Evolutionary conservation across 2,113 vertebrate species (phyloP).

Genomic region (Pollimyrus isidori): DNA sequence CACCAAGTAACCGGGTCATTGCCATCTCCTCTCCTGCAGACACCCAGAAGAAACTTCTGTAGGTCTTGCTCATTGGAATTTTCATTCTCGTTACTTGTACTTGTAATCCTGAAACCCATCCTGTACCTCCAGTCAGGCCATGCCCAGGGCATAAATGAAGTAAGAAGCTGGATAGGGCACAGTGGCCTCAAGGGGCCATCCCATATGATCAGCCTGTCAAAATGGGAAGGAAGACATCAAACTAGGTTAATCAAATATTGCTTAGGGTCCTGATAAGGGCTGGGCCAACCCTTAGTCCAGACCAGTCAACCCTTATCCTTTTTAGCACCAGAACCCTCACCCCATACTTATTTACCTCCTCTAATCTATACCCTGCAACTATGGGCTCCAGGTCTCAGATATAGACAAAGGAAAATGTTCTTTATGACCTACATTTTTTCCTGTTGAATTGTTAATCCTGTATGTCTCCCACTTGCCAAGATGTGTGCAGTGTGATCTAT

Average conservation of each 20-base stretch:
- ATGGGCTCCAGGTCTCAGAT: neutral
- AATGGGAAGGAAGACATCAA: neutral
- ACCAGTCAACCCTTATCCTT: neutral
- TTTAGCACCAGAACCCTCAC: neutral
- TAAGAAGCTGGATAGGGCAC: neutral
- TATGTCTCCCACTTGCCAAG: neutral
- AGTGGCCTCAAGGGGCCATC: neutral
- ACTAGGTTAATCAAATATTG: neutral
- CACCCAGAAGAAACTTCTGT: constrained; percentile 50
- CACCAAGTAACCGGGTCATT: constrained; percentile 35
- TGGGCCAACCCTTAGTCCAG: neutral
- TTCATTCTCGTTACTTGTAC: neutral
- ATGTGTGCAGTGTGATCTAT: neutral
- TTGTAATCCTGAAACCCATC: constrained; percentile 11
- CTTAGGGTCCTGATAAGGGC: neutral
- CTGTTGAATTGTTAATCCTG: neutral
- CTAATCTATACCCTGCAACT: neutral
- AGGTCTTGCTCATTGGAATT: constrained; percentile 35
- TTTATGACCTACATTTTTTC: neutral
- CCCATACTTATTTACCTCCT: neutral
- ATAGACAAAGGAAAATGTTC: neutral
- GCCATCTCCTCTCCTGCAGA: constrained; percentile 43
- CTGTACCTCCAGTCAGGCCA: neutral
- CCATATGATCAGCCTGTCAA: neutral
- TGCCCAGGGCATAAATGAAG: neutral